A percentile compares a stretch with the other conserved stretches of the same genome.
Conservation (phyloP, 2,113 vertebrate genomes). For the Synodontis membranacea region DNA sequence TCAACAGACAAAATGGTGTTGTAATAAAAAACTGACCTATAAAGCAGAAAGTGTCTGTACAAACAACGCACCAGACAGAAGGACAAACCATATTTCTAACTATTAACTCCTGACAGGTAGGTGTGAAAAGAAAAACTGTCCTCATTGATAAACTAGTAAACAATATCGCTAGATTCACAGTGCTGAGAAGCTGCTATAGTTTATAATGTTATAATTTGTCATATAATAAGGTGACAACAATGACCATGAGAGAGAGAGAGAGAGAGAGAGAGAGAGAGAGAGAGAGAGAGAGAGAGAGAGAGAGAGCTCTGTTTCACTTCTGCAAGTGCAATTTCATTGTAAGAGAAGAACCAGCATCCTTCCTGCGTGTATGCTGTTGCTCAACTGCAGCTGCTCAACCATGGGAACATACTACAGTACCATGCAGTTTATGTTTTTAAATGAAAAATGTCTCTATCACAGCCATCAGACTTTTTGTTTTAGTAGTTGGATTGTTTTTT, state of each 20-base stretch:
- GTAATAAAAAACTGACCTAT: too few relatives aligned
- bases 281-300: not conserved
- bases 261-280: not conserved
- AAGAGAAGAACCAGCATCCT: not conserved
- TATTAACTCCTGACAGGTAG: too few relatives aligned
- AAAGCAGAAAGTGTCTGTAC: too few relatives aligned
- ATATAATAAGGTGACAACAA: not conserved
- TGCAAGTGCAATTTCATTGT: too few relatives aligned
- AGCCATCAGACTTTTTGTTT: not conserved
- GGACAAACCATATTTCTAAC: too few relatives aligned
- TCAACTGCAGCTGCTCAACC: not conserved
- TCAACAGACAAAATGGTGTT: too few relatives aligned
- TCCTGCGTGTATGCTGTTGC: not conserved
- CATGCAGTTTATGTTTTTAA: not conserved
- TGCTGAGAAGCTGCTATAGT: not conserved
- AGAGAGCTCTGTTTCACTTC: not conserved
- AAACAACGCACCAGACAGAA: too few relatives aligned
- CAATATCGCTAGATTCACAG: not conserved
- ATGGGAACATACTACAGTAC: not conserved
- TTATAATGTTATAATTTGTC: not conserved
- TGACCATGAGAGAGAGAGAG: not conserved
- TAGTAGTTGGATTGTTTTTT: not conserved
- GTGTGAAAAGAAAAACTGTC: too few relatives aligned
- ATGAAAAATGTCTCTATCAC: not conserved
- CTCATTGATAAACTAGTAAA: too few relatives aligned